Base-by-base conservation (phyloP, 2,113 vertebrate species). In the Andinoacara biseriatus region DNA sequence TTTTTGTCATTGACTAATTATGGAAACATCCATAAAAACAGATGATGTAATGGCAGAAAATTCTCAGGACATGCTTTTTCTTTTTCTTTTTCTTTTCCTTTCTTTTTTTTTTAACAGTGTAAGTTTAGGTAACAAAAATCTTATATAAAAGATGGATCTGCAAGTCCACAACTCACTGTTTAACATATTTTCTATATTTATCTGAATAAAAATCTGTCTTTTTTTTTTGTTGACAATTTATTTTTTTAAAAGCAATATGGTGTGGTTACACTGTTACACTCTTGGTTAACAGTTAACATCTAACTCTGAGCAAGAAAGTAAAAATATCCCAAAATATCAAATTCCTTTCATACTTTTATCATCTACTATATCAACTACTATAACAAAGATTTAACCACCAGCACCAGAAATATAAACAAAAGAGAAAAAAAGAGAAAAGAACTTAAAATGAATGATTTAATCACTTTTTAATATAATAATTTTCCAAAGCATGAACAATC, bases 241-340 rank as follows among this genome's bases (percentile, higher is more conserved):
- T n/a, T n/a, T n/a, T n/a, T n/a, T n/a, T 69, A 4, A 24, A 63
- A 29, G 13, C 29, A 11, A 3, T 78, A 7, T 26, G 57, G 15
- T 58, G 24, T 13, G 14, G 43, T 38, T 57, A 65, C 18, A 22
- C 26, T 11, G 54, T 56, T n/a, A 38, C 22, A 38, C 8, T 22
- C n/a, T 31, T 29, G 43, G 26, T 31, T 31, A 31, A 26, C n/a
- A 7, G 35, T 24, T 57, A 15, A 57, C n/a, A n/a, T 58, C 38
- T 35, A 65, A 80, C 43, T 65, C 67, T 80, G 17, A 65, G 58
- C 67, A 79, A 58, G 57, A 84, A 74, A 62, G 46, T 8, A 52
- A 69, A 29, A 52, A 52, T 29, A 69, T 49, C 40, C 0, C 65
- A 20, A 52, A 69, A 69, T 1, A 7, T 29, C 40, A 52, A 69